These are phyloP conservation scores for Knipowitschia caucasica DNA, from an alignment of 2,797 vertebrate species.

Conservation along the genomic window DNA sequence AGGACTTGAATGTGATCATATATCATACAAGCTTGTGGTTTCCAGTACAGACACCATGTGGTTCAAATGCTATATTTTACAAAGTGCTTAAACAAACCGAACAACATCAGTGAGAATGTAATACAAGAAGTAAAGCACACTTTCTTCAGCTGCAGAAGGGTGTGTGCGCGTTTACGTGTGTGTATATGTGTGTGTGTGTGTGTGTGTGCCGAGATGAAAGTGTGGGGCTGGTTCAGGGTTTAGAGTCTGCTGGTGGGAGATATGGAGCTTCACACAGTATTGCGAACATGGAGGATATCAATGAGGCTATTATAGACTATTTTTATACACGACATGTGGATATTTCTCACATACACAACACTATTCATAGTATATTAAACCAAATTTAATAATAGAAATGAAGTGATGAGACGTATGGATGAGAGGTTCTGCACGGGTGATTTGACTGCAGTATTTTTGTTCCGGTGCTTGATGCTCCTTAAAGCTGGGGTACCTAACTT, in stretches of 20 bases:
- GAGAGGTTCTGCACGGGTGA: background rate
- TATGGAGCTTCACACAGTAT: slow-evolving; percentile 27
- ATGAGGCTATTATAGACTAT: slow-evolving; percentile 24
- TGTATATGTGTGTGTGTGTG: too few relatives aligned
- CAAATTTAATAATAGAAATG: background rate
- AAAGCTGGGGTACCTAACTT: too few relatives aligned
- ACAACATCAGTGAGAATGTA: slow-evolving; percentile 39
- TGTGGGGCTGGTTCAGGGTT: slow-evolving; percentile 33
- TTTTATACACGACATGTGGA: background rate
- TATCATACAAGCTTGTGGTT: too few relatives aligned
- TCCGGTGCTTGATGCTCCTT: too few relatives aligned
- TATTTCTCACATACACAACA: too few relatives aligned
- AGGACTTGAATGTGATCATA: too few relatives aligned
- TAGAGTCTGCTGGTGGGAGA: slow-evolving; percentile 39
- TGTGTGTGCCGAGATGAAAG: slow-evolving; percentile 57
- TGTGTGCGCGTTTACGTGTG: too few relatives aligned
- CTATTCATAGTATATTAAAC: too few relatives aligned
- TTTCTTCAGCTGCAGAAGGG: slow-evolving; percentile 36
- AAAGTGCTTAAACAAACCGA: slow-evolving; percentile 26
- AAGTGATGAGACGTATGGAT: background rate
- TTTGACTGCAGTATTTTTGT: background rate
- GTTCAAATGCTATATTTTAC: background rate
- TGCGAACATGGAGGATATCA: slow-evolving; percentile 26
- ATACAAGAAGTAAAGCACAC: slow-evolving; percentile 51
- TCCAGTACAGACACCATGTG: too few relatives aligned